phyloP scores from a whole-genome alignment of 2,113 vertebrate genomes.

The Tachuris rubrigastra region DNA sequence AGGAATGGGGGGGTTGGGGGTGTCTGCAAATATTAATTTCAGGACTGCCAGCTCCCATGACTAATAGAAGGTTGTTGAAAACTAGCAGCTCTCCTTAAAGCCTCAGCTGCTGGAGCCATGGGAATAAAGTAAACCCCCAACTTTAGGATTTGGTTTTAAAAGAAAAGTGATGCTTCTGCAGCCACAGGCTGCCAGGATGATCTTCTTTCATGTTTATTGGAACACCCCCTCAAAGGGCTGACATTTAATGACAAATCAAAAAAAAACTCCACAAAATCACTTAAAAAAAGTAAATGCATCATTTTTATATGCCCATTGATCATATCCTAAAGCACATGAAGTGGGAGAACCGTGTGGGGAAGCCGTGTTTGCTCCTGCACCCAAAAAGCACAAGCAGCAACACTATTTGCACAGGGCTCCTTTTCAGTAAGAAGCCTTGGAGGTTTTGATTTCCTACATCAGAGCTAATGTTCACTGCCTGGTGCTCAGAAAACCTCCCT shows the following conservation, averaged over 20 bases:
- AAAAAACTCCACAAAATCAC: background rate
- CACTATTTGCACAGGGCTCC: background rate
- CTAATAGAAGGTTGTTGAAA: background rate
- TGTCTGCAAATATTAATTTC: background rate
- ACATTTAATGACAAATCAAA: background rate
- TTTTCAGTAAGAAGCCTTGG: background rate
- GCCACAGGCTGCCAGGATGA: background rate
- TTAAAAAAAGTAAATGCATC: background rate
- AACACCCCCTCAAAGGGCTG: background rate
- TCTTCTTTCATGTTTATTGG: background rate
- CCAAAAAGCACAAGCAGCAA: background rate
- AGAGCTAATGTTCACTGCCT: accelerated
- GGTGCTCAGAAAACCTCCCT: accelerated
- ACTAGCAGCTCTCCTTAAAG: background rate
- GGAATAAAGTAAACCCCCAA: background rate
- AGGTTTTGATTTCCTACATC: background rate
- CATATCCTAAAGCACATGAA: accelerated
- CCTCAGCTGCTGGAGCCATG: background rate
- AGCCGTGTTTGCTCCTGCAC: background rate
- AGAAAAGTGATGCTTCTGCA: background rate
- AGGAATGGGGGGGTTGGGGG: background rate
- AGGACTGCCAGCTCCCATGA: background rate
- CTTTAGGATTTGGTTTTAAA: background rate
- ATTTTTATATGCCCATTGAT: accelerated
- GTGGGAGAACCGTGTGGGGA: accelerated